Conservation (phyloP, 2,888 invertebrate species). For the Eudemis profundana region DNA sequence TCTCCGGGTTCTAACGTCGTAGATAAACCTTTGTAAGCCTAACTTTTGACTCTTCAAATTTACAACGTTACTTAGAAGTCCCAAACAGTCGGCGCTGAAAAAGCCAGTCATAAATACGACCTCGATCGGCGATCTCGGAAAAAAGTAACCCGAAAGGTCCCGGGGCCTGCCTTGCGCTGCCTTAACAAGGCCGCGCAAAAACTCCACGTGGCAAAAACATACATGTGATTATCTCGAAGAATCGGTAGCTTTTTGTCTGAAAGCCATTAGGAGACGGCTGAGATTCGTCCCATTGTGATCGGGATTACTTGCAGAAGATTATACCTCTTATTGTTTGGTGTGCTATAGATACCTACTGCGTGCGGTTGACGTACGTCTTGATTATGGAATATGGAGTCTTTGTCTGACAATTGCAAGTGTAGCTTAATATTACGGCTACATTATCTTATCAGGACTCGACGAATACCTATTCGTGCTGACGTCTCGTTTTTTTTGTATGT, state of each 20-base stretch:
- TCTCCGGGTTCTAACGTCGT: too few relatives aligned
- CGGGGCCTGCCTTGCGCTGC: slow-evolving; percentile 49
- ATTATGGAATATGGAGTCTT: background rate
- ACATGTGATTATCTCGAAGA: slow-evolving; percentile 62
- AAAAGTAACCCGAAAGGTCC: slow-evolving; percentile 25
- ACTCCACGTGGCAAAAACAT: slow-evolving; percentile 57
- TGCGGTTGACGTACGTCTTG: background rate
- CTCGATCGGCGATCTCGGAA: background rate
- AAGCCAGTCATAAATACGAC: slow-evolving; percentile 17
- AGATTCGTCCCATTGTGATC: slow-evolving; percentile 14
- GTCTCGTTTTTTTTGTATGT: too few relatives aligned
- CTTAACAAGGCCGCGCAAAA: slow-evolving; percentile 58
- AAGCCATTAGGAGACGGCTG: slow-evolving; percentile 22
- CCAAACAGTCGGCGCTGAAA: background rate
- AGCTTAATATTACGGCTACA: too few relatives aligned
- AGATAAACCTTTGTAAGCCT: too few relatives aligned
- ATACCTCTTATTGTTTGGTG: slow-evolving; percentile 11
- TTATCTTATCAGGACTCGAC: too few relatives aligned
- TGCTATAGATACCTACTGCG: background rate
- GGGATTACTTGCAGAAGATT: slow-evolving; percentile 18
- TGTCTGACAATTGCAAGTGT: too few relatives aligned
- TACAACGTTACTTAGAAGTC: background rate
- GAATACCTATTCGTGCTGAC: too few relatives aligned
- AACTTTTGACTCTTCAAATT: background rate
- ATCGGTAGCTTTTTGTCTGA: slow-evolving; percentile 66